phyloP scores from a whole-genome alignment of 2,113 vertebrate genomes.

The Megaceryle torquata region DNA sequence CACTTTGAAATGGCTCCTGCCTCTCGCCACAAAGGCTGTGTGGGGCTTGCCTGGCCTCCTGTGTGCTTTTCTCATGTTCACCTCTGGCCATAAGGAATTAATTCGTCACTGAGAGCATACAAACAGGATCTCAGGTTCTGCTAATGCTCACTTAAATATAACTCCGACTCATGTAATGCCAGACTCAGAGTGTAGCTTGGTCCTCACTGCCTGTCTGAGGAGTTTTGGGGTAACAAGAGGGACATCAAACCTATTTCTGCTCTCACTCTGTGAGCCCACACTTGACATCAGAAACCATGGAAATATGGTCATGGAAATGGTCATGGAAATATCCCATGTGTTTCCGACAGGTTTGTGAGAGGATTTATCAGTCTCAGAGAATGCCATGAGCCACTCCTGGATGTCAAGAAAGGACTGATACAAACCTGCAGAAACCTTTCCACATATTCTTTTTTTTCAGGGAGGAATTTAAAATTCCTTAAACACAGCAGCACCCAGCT shows the following conservation, averaged over 20 bases:
- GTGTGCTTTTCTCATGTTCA: not conserved
- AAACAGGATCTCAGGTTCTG: not conserved
- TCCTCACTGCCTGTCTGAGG: not conserved
- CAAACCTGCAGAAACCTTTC: not conserved
- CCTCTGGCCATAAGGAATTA: not conserved
- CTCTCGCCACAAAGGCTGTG: not conserved
- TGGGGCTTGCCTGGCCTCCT: not conserved
- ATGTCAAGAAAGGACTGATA: not conserved
- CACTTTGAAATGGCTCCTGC: not conserved
- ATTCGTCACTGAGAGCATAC: not conserved
- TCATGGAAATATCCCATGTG: rapidly evolving
- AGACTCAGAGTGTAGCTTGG: not conserved
- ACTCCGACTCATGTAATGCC: not conserved
- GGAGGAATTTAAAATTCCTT: not conserved
- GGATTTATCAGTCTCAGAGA: not conserved
- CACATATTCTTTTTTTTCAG: not conserved
- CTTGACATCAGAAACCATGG: not conserved
- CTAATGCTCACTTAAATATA: not conserved
- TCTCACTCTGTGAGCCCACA: not conserved
- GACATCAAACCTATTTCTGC: not conserved
- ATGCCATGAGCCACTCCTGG: not conserved
- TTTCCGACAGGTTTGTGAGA: not conserved
- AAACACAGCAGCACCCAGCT: not conserved
- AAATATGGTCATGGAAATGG: not conserved
- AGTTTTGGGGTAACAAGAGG: not conserved